Percentiles rank a stretch among this genome's conserved stretches.
Conservation (phyloP, 1,140 invertebrate genomes). For the Medauroidea extradentata region DNA sequence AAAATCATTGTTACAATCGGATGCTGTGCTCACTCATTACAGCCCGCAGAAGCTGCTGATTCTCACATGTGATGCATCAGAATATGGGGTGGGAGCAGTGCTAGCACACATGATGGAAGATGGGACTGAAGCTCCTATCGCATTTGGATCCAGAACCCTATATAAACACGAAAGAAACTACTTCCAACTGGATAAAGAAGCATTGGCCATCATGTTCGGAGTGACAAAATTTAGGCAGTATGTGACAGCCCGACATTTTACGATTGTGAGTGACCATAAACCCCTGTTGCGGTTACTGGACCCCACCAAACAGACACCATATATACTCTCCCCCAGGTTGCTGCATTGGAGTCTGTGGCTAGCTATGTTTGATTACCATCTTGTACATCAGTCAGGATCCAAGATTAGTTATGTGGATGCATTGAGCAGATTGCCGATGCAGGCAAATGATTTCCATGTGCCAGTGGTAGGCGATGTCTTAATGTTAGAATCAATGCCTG, state of each 20-base stretch:
- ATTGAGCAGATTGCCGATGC: too few relatives aligned
- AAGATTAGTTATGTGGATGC: constrained; percentile 4
- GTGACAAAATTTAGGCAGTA: constrained; percentile 40
- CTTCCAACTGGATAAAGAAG: constrained; percentile 20
- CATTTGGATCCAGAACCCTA: constrained; percentile 14
- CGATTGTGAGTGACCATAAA: constrained; percentile 41
- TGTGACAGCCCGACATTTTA: constrained; percentile 36
- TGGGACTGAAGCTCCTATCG: constrained; percentile 28
- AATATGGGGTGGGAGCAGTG: constrained; percentile 15
- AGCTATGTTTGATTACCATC: neutral
- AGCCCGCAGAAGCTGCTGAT: constrained; percentile 3
- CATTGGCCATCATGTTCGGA: constrained; percentile 19
- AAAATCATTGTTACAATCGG: constrained; percentile 20
- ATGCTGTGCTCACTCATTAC: constrained; percentile 6
- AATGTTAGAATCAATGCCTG: too few relatives aligned
- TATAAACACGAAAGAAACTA: constrained; percentile 16
- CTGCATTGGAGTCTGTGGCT: too few relatives aligned
- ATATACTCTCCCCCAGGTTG: constrained; percentile 23
- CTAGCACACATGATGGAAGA: constrained; percentile 10
- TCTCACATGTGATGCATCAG: constrained; percentile 16
- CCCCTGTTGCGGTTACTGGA: constrained; percentile 31
- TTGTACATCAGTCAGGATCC: neutral
- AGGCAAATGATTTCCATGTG: too few relatives aligned
- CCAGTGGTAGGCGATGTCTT: too few relatives aligned
- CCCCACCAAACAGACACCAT: constrained; percentile 26